Percentiles rank a stretch among this genome's conserved stretches.
These are phyloP conservation scores for Cyprinodon brontotheroides DNA, from an alignment of 2,113 vertebrate genomes.

Conservation along the genomic window DNA sequence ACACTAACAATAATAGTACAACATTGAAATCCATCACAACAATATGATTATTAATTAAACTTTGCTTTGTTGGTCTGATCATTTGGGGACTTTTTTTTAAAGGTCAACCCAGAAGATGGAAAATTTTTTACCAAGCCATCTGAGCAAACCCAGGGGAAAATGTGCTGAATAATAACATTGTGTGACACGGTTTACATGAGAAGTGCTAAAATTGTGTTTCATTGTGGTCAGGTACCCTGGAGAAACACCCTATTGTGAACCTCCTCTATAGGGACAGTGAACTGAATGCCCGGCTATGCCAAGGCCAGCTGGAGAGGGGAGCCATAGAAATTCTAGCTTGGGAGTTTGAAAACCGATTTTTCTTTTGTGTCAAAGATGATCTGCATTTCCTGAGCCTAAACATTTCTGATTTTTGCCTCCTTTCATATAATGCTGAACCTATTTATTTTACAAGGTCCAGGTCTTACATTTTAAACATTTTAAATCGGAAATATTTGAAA, in stretches of 20 bases:
- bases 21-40: neutral
- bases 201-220: slow-evolving; percentile 49
- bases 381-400: neutral
- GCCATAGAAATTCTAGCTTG: slow-evolving; percentile 42
- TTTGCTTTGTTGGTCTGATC: slow-evolving; percentile 19
- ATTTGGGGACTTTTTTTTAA: slow-evolving; percentile 28
- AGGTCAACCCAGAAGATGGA: slow-evolving; percentile 35
- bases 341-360: slow-evolving; percentile 14
- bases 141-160: slow-evolving; percentile 39
- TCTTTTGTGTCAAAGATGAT: slow-evolving; percentile 14
- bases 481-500: slow-evolving; percentile 18
- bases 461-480: slow-evolving; percentile 13
- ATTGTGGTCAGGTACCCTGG: slow-evolving; percentile 57
- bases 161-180: slow-evolving; percentile 57
- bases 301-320: slow-evolving; percentile 40
- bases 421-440: neutral
- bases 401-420: neutral
- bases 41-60: slow-evolving; percentile 3
- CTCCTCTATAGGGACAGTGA: slow-evolving; percentile 29
- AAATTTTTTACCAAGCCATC: slow-evolving; percentile 22
- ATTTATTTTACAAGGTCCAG: neutral
- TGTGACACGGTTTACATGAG: slow-evolving; percentile 52
- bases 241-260: slow-evolving; percentile 49
- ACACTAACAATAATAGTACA: slow-evolving; percentile 3
- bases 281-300: slow-evolving; percentile 42